phyloP scores from a whole-genome alignment of 1,140 invertebrate genomes.

The Hesperophylax magnus region DNA sequence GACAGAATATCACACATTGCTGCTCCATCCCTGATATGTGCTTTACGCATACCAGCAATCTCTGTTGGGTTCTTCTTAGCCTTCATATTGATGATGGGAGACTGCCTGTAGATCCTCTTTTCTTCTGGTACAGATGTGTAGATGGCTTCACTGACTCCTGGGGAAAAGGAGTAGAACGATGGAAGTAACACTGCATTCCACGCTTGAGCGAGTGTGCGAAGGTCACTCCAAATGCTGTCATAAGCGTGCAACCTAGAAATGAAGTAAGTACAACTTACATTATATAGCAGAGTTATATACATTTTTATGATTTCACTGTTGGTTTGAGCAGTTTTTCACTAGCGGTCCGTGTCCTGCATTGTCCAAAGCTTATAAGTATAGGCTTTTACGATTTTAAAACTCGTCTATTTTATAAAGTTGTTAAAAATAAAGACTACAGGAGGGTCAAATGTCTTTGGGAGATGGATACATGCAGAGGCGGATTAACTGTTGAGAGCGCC shows the following conservation, averaged over 20 bases:
- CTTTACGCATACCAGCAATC: constrained; percentile 87
- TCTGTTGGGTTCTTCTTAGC: constrained; percentile 90
- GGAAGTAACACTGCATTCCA: constrained; percentile 82
- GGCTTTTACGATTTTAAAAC: no score
- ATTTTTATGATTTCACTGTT: no score
- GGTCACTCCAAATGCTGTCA: constrained; percentile 77
- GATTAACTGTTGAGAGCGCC: no score
- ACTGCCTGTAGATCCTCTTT: constrained; percentile 74
- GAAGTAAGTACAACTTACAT: not conserved
- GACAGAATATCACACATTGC: constrained; percentile 92
- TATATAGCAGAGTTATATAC: no score
- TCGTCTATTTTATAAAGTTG: no score
- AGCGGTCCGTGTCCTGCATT: no score
- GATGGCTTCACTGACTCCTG: constrained; percentile 84
- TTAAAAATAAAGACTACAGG: no score
- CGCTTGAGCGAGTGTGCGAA: constrained; percentile 76
- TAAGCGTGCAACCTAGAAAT: constrained; percentile 78
- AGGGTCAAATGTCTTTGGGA: no score
- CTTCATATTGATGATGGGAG: constrained; percentile 86
- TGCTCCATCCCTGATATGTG: constrained; percentile 88
- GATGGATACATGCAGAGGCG: no score
- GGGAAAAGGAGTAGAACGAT: constrained; percentile 77
- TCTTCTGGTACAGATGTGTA: constrained; percentile 75
- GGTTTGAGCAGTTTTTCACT: no score
- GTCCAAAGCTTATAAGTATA: no score